Conservation (phyloP, 2,113 vertebrate genomes). For the Trochalopteron elliotii region DNA sequence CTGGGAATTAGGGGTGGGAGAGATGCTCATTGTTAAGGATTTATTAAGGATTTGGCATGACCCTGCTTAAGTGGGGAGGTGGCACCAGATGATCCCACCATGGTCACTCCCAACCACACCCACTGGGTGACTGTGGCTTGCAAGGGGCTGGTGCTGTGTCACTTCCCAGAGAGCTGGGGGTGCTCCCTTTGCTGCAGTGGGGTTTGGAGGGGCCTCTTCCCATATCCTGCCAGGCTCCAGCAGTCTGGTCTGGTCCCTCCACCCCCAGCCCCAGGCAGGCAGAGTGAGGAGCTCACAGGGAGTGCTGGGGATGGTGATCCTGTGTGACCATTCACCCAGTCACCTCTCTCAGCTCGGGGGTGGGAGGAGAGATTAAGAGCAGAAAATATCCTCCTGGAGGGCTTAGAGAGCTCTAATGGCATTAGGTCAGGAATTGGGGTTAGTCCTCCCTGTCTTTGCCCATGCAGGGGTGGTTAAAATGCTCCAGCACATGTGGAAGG, state of each 20-base stretch:
- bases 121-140: neutral
- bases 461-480: neutral
- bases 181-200: neutral
- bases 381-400: conserved; percentile 37
- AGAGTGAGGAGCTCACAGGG: rapidly evolving
- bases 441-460: conserved; percentile 20
- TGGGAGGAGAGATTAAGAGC: conserved; percentile 26
- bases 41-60: neutral
- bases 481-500: neutral
- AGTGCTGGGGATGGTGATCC: rapidly evolving
- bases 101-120: neutral
- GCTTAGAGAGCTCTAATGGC: conserved; percentile 27
- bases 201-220: neutral
- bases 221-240: neutral
- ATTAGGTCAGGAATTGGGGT: conserved; percentile 28
- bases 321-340: neutral
- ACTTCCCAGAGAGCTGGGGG: neutral
- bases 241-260: neutral
- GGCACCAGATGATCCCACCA: neutral
- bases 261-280: neutral
- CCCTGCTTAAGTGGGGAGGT: neutral
- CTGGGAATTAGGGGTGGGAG: neutral
- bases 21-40: neutral
- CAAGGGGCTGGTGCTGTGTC: neutral
- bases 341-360: neutral